Evolutionary conservation across 2,888 invertebrate genomes (phyloP).

Genomic region (Apamea anceps): DNA sequence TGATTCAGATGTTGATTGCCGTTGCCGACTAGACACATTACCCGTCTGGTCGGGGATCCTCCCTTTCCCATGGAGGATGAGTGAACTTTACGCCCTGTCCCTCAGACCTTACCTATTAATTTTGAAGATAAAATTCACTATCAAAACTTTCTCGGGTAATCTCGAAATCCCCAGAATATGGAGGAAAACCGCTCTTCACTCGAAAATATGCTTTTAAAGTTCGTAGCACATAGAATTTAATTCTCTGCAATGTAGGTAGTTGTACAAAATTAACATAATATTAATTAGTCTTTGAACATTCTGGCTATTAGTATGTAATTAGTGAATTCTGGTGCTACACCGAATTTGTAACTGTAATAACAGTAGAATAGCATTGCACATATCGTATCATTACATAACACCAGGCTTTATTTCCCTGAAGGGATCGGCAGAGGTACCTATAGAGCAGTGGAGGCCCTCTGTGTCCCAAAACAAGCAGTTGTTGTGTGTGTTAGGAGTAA

Average conservation of each 20-base stretch:
- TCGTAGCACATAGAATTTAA: neutral
- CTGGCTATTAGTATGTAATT: constrained; percentile 22
- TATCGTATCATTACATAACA: neutral
- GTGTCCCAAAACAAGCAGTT: too few relatives aligned
- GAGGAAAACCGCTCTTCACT: too few relatives aligned
- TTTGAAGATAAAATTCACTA: neutral
- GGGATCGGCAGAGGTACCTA: neutral
- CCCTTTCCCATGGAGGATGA: neutral
- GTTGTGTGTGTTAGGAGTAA: too few relatives aligned
- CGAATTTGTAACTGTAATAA: constrained; percentile 18
- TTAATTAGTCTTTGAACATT: constrained; percentile 21
- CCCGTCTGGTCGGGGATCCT: neutral
- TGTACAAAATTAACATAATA: constrained; percentile 32
- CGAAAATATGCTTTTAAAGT: constrained; percentile 22
- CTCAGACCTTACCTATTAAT: neutral
- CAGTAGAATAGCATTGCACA: neutral
- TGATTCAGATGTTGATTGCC: neutral
- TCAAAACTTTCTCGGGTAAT: neutral
- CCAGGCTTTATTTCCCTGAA: neutral
- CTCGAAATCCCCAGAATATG: neutral
- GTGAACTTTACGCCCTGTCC: neutral
- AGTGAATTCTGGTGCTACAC: constrained; percentile 7
- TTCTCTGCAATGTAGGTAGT: neutral
- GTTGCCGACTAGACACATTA: neutral
- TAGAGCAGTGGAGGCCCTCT: too few relatives aligned